Evolutionary conservation across 2,888 invertebrate genomes (phyloP).

Genomic region (Nycteola revayana): DNA sequence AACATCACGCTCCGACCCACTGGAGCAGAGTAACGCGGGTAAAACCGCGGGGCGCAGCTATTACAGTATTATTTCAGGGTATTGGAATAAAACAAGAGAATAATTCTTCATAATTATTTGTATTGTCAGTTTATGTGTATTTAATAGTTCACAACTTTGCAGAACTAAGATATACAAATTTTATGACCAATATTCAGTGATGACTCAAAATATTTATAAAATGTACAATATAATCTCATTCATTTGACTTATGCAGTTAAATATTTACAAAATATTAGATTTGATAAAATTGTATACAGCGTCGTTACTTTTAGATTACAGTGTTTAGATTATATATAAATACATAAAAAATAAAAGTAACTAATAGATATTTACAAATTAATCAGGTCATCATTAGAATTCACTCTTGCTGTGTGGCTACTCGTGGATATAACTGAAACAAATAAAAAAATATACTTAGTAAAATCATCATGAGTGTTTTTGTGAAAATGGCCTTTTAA

Average conservation of each 20-base stretch:
- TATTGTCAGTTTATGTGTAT: conserved; percentile 79
- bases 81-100: conserved; percentile 25
- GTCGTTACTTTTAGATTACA: conserved; percentile 72
- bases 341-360: conserved; percentile 77
- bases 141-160: conserved; percentile 76
- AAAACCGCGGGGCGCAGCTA: too few relatives aligned
- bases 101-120: conserved; percentile 66
- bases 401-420: conserved; percentile 81
- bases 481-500: too few relatives aligned
- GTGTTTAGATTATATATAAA: conserved; percentile 63
- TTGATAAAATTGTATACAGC: conserved; percentile 80
- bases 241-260: conserved; percentile 70
- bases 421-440: conserved; percentile 84
- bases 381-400: conserved; percentile 60
- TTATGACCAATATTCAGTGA: conserved; percentile 67
- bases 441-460: conserved; percentile 25
- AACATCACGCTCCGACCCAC: too few relatives aligned
- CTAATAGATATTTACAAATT: conserved; percentile 72
- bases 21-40: too few relatives aligned
- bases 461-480: conserved; percentile 1
- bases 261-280: conserved; percentile 82
- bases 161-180: conserved; percentile 77
- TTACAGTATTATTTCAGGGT: too few relatives aligned
- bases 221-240: conserved; percentile 82
- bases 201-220: conserved; percentile 79